A percentile compares a stretch with the other conserved stretches of the same genome.
These are phyloP conservation scores for Scaptomyza parva DNA, from an alignment of 2,888 invertebrate genomes.

Conservation along the genomic window DNA sequence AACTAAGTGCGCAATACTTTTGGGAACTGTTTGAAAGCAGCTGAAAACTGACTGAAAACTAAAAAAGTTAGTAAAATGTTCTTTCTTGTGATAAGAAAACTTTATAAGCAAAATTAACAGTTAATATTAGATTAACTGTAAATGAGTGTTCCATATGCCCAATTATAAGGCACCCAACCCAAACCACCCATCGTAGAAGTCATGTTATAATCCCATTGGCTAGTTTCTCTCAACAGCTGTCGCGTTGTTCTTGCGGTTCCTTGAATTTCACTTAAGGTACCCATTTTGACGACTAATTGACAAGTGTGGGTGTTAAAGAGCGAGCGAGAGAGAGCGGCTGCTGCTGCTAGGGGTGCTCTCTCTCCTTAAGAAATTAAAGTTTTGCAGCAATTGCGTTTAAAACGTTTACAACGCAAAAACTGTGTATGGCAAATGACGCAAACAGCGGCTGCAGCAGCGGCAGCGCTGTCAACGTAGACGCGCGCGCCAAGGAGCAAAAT, in stretches of 20 bases:
- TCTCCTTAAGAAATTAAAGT: constrained; percentile 49
- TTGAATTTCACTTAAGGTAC: constrained; percentile 47
- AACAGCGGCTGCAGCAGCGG: constrained; percentile 17
- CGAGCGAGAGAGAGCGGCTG: constrained; percentile 5
- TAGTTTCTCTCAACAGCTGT: constrained; percentile 57
- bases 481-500: constrained; percentile 19
- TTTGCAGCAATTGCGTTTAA: constrained; percentile 73
- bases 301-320: constrained; percentile 35
- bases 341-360: too few species aligned
- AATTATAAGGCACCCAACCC: too few species aligned
- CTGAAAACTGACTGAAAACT: background rate
- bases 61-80: too few species aligned
- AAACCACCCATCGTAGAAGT: background rate
- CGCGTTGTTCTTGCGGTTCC: constrained; percentile 39
- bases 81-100: too few species aligned
- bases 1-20: constrained; percentile 14
- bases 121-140: too few species aligned
- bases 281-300: constrained; percentile 61
- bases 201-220: constrained; percentile 22
- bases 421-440: constrained; percentile 25
- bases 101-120: background rate
- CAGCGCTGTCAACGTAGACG: constrained; percentile 31
- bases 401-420: constrained; percentile 54
- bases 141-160: too few species aligned
- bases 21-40: background rate